Base-by-base conservation (phyloP, 1,140 invertebrate genomes). In the Parasteatoda tepidariorum region DNA sequence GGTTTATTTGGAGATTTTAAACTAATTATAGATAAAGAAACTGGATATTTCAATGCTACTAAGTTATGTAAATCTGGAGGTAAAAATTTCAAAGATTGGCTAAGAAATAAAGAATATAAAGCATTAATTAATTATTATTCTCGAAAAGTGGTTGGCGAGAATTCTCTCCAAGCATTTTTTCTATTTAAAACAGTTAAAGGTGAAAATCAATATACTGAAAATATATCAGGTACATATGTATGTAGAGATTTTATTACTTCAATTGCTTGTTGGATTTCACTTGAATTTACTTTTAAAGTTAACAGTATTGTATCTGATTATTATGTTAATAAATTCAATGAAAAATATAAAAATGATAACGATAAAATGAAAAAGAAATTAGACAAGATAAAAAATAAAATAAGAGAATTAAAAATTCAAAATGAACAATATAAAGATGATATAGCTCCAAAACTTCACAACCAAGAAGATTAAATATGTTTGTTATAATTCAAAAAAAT, bases 271-370 rank as follows among this genome's bases (percentile, higher is more conserved):
- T 71, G 68, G 55, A 71, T 71, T 13, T 71, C 31, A 13, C 30
- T 2, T 28, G 68, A 71, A 9, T 71, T 71, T 71, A 26, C 28
- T 9, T 28, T 38, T 54, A 71, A 71, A 71, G 31, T 71, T 54
- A 38, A 71, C 22, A 1, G 7, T 13, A 7, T 71, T 41, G 33
- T 1, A 28, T 15, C 7, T 3, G 2, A 18, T 41, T 71, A 26
- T 71, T 71, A 30, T 71, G n/a, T 38, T 30, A 71, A 71, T 71
- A 24, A 71, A 71, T 71, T 38, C 28, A 71, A 2, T 15, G 28
- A 71, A 41, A 71, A 71, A 71, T 38, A 38, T 71, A 57, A 71
- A 57, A 55, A 71, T 24, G 28, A 26, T 24, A 18, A 22, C 0
- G 15, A 2, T 7, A 55, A 71, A 6, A 48, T 54, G 0, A 41